phyloP scores from a whole-genome alignment of 2,797 vertebrate genomes.

The Tiaroga cobitis region DNA sequence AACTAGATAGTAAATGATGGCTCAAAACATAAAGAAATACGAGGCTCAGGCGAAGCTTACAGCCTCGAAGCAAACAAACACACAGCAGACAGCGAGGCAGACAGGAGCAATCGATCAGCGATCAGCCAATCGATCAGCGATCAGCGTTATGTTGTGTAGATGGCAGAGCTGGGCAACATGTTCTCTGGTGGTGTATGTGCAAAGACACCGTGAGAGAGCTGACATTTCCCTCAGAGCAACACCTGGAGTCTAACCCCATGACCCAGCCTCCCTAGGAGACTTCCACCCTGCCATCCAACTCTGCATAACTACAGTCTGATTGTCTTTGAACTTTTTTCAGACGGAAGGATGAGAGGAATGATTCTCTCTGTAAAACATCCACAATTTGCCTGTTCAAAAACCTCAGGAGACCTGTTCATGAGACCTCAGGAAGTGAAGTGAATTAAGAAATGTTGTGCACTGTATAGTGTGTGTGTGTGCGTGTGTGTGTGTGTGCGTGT shows the following conservation, averaged over 20 bases:
- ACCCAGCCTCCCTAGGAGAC: constrained; percentile 42
- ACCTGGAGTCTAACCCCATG: constrained; percentile 66
- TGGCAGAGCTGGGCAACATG: constrained; percentile 2
- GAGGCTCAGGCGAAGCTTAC: no score
- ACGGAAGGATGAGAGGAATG: background rate
- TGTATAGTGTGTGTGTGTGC: no score
- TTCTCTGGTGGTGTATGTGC: constrained; percentile 41
- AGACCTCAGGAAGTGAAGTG: background rate
- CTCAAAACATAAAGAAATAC: no score
- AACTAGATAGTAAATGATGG: no score
- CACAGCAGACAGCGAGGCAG: no score
- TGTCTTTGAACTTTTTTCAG: background rate
- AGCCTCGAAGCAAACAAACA: no score
- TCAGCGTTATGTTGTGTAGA: constrained; percentile 12
- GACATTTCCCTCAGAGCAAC: constrained; percentile 65
- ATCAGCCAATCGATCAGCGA: no score
- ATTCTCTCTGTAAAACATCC: constrained; percentile 3
- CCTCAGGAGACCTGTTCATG: constrained; percentile 8
- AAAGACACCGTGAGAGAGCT: constrained; percentile 58
- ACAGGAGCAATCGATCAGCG: no score
- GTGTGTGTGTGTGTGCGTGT: no score
- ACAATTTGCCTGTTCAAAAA: background rate
- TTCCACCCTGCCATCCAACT: constrained; percentile 26
- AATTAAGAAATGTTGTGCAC: background rate
- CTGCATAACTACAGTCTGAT: constrained; percentile 10